Conservation (phyloP, 2,113 vertebrate species). For the Vidua chalybeata region DNA sequence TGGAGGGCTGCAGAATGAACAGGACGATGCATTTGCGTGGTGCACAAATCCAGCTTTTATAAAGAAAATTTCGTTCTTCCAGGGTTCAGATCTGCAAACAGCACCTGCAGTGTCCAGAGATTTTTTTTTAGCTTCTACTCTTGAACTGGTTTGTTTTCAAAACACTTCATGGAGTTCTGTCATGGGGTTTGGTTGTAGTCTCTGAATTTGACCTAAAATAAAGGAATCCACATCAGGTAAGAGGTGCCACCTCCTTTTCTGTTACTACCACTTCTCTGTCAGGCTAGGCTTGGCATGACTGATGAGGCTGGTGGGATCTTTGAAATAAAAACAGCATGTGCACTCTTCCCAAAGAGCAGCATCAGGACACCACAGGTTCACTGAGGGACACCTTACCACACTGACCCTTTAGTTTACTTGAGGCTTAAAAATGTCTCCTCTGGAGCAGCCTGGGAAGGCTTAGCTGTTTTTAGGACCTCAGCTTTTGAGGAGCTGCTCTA, state of each 20-base stretch:
- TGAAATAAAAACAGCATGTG: neutral
- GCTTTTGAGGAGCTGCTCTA: neutral
- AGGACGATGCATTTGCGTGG: neutral
- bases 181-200: neutral
- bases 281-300: neutral
- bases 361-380: rapidly evolving
- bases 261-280: neutral
- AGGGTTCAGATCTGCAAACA: neutral
- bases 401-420: neutral
- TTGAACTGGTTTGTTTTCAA: neutral
- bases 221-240: neutral
- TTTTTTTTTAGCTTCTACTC: neutral
- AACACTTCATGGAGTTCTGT: neutral
- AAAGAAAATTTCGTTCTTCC: neutral
- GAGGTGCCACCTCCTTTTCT: neutral
- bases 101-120: neutral
- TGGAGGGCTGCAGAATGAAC: neutral
- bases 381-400: neutral
- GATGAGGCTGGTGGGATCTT: neutral
- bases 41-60: neutral
- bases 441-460: neutral
- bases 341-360: neutral
- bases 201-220: neutral
- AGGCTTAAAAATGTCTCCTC: neutral
- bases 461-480: neutral